A percentile compares a stretch with the other conserved stretches of the same genome.
phyloP scores from a whole-genome alignment of 1,140 invertebrate genomes.

The Hylyphantes graminicola region DNA sequence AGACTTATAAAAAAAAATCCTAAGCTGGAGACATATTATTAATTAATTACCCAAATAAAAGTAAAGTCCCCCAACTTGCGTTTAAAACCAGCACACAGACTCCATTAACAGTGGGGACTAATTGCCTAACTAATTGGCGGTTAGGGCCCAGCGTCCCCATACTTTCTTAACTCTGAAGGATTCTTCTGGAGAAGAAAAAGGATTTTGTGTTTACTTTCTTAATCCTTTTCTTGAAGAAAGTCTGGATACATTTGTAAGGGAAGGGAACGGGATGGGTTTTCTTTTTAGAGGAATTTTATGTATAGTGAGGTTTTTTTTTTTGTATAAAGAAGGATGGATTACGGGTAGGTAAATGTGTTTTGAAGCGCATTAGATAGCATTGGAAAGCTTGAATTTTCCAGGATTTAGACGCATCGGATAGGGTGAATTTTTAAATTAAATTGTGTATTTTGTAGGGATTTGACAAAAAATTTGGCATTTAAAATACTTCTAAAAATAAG shows the following conservation, averaged over 20 bases:
- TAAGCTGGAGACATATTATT: constrained; percentile 38
- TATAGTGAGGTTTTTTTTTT: no score
- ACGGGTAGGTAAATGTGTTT: no score
- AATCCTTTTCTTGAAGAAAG: not conserved
- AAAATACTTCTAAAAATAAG: no score
- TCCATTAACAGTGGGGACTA: constrained; percentile 29
- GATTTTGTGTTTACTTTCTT: constrained; percentile 7
- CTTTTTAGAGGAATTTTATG: not conserved
- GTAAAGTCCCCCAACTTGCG: constrained; percentile 13
- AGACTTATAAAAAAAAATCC: not conserved
- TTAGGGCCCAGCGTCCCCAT: constrained; percentile 41
- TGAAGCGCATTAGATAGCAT: no score
- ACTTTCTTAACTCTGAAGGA: not conserved
- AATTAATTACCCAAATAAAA: constrained; percentile 49
- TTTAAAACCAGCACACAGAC: constrained; percentile 3
- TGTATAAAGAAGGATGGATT: no score
- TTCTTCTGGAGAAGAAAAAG: not conserved
- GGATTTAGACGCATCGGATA: no score
- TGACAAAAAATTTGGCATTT: no score
- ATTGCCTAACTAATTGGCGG: constrained; percentile 49
- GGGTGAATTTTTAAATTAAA: no score
- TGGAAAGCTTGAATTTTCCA: no score
- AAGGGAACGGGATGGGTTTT: not conserved
- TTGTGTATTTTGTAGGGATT: no score
- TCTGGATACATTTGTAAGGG: not conserved